Evolutionary conservation across 2,797 vertebrate species (phyloP), one percentile per base, ranked within the genome.

Genomic region (Gallinago nigripennis): DNA sequence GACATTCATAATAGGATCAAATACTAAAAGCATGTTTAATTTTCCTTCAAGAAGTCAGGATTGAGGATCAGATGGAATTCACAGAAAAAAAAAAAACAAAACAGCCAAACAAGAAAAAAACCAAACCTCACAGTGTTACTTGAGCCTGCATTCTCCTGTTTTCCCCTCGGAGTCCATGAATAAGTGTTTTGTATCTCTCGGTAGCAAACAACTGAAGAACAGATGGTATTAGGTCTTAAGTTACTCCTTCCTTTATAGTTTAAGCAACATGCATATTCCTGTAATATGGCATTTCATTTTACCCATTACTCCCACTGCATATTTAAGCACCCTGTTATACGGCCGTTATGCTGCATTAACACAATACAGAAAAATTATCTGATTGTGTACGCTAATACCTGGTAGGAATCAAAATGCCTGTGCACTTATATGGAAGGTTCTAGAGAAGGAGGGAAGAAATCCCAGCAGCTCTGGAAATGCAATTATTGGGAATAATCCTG

Each of bases 121-220:
- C 20, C 45, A 37, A 41, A 4, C 1, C 15, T 5, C 17, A 2
- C 16, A 69, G 8, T 9, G 68, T 75, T 80, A 94, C n/a, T 16
- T n/a, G 54, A 88, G 45, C 65, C 45, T 50, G 9, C 51, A 27
- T 70, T 66, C 86, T 65, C 75, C 61, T 8, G 8, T 31, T 75
- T 66, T 48, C 41, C 41, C 57, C 57, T 51, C 66, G 35, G 53
- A 81, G 73, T 19, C 66, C 70, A 85, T 73, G 64, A 94, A 78
- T 66, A 91, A 80, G 46, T 43, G 41, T 60, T 91, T 84, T 96
- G 82, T 65, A 56, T 60, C 60, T 51, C 77, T 70, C 41, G 61
- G 54, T 5, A 73, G 80, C 82, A 95, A 92, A 92, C 64, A 94
- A 63, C 65, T 41, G 70, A 94, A 30, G 54, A 82, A 58, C 68